Base-by-base conservation (phyloP, 2,113 vertebrate species). In the Paramisgurnus dabryanus region DNA sequence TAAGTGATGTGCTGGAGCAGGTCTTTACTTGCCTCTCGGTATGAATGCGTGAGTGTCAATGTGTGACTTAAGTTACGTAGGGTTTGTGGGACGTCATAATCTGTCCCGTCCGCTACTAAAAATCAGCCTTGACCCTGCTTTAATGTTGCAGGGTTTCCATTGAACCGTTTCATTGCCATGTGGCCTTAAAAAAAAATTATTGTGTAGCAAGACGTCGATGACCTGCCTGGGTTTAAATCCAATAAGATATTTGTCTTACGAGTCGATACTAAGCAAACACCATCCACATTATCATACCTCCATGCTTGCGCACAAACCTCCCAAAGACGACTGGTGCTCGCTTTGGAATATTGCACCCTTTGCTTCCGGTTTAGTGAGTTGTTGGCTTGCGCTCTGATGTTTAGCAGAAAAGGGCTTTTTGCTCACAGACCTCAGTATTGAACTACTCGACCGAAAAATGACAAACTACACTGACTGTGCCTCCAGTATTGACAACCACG, bases 181-280 rank as follows among this genome's bases (percentile, higher is more conserved):
- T 88, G 88, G 90, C 92, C 91, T 93, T 92, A 88, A 86, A 41
- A 73, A 80, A 34, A 34, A n/a, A n/a, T n/a, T n/a, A 34, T 67
- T 47, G 64, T 78, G 74, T 75, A 74, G 67, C 55, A 79, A 61
- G 61, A 71, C 40, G 63, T 82, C 80, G 79, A 74, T 78, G 84
- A 88, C 81, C 84, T 83, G 47, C 77, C 88, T 88, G 80, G 60
- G 65, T 79, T 55, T 65, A 76, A 77, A 71, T 78, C 65, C 57
- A 18, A 58, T 78, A 12, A 41, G 63, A 68, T 71, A 64, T 67
- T 83, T 83, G 49, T 39, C 41, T 40, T 27, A 11, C 66, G 41
- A 5, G 43, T 18, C 61, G 64, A 60, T 63, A 58, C 57, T 50
- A 11, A 63, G 61, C 43, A 3, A 22, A 9, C 50, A 11, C 57